Percentiles rank a stretch among this genome's conserved stretches.
Conservation (phyloP, 1,140 invertebrate genomes). For the Neodiprion pinetum region DNA sequence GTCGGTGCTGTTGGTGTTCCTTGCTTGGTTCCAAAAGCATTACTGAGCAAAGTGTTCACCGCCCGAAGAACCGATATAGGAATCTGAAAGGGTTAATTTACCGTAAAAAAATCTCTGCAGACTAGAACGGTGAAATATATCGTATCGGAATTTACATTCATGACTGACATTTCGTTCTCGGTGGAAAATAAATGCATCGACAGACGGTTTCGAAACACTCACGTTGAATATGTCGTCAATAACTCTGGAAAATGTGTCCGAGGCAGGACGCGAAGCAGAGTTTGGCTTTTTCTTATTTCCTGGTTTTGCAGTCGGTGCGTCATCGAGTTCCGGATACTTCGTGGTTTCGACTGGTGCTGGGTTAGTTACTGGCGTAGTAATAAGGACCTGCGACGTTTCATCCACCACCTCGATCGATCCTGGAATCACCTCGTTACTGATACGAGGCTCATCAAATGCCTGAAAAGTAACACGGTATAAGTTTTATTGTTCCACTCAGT, state of each 20-base stretch:
- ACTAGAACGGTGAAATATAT: too few relatives aligned
- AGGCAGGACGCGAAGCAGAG: not conserved
- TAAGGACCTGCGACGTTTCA: not conserved
- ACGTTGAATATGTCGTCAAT: conserved; percentile 13
- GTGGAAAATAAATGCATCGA: too few relatives aligned
- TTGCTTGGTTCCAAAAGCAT: conserved; percentile 12
- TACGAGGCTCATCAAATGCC: not conserved
- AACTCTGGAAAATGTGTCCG: not conserved
- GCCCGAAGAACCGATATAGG: conserved; percentile 63
- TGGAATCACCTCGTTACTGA: conserved; percentile 13
- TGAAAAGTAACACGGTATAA: not conserved
- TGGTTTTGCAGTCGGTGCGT: not conserved
- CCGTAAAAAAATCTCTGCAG: not conserved
- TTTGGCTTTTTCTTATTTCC: not conserved
- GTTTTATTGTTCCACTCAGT: not conserved
- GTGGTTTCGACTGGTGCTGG: not conserved
- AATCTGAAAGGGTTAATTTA: conserved; percentile 50
- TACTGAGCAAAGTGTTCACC: conserved; percentile 58
- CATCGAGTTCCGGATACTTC: not conserved
- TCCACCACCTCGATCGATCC: not conserved
- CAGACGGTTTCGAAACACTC: not conserved
- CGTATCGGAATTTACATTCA: too few relatives aligned
- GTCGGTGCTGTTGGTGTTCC: not conserved
- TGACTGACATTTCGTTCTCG: too few relatives aligned
- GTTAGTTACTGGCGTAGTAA: not conserved